Evolutionary conservation across 2,113 vertebrate genomes (phyloP).

Genomic region (Python bivittatus): DNA sequence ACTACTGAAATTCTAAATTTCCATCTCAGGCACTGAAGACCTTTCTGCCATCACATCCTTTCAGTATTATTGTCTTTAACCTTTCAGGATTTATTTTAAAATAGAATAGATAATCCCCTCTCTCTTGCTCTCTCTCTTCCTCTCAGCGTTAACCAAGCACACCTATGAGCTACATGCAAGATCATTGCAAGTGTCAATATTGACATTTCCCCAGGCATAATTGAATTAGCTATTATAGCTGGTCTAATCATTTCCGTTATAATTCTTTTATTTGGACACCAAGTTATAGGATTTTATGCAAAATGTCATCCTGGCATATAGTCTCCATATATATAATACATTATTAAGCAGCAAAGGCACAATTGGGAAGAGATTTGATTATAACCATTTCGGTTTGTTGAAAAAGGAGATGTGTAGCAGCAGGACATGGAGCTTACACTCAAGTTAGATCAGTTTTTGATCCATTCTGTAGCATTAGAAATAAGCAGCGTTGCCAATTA

Average conservation of each 20-base stretch:
- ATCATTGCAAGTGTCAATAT: slow-evolving; percentile 58
- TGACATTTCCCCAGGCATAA: slow-evolving; percentile 58
- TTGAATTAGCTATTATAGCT: slow-evolving; percentile 57
- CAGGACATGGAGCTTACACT: not conserved
- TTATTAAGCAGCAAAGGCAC: slow-evolving; percentile 40
- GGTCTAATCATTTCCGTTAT: slow-evolving; percentile 53
- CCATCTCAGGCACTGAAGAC: slow-evolving; percentile 44
- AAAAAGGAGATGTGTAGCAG: not conserved
- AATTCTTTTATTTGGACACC: slow-evolving; percentile 40
- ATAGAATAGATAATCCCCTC: slow-evolving; percentile 28
- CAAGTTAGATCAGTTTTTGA: not conserved
- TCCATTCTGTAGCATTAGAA: not conserved
- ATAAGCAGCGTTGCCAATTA: not conserved
- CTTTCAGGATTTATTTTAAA: slow-evolving; percentile 30
- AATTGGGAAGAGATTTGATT: not conserved
- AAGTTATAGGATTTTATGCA: slow-evolving; percentile 40
- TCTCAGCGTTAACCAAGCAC: slow-evolving; percentile 48
- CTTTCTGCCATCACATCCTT: slow-evolving; percentile 32
- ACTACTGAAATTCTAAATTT: slow-evolving; percentile 56
- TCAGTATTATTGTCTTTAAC: slow-evolving; percentile 52
- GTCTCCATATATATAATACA: slow-evolving; percentile 37
- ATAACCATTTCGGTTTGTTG: not conserved
- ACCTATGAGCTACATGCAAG: slow-evolving; percentile 48
- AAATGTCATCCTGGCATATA: slow-evolving; percentile 46
- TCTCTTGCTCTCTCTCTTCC: too few relatives aligned